A percentile compares a stretch with the other conserved stretches of the same genome.
Conservation (phyloP, 64 coral and sea anemone species). For the Acropora yongei region DNA sequence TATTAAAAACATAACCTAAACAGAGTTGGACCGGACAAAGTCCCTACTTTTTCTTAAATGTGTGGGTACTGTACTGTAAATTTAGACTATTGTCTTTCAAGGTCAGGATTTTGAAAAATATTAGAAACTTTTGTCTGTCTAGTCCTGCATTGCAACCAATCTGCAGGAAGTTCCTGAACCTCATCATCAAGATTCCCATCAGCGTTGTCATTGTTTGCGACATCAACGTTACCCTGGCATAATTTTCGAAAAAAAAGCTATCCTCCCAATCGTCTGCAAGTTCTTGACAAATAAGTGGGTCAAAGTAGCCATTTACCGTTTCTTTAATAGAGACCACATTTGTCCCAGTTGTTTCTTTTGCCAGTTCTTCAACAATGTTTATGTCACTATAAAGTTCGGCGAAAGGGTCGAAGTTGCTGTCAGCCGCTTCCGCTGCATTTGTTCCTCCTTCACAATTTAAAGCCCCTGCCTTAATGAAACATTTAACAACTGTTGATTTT, state of each 20-base stretch:
- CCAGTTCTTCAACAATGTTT: slow-evolving; percentile 22
- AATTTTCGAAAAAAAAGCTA: slow-evolving; percentile 22
- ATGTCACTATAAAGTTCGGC: slow-evolving; percentile 35
- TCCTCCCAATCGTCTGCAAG: slow-evolving; percentile 19
- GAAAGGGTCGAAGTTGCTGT: slow-evolving; percentile 1
- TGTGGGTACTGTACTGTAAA: slow-evolving; percentile 11
- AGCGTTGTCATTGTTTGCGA: slow-evolving; percentile 25
- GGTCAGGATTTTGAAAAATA: slow-evolving; percentile 10
- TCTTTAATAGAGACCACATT: slow-evolving; percentile 30
- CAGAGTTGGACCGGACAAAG: neutral
- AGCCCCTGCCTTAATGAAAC: slow-evolving; percentile 9
- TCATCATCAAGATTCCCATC: slow-evolving; percentile 13
- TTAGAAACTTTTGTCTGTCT: neutral
- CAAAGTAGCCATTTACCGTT: slow-evolving; percentile 25
- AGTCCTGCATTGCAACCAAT: neutral
- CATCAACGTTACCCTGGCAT: slow-evolving; percentile 15
- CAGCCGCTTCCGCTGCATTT: slow-evolving; percentile 10
- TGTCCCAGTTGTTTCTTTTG: slow-evolving; percentile 7
- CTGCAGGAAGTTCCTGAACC: slow-evolving; percentile 5
- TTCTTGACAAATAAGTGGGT: slow-evolving; percentile 20
- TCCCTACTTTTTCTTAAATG: slow-evolving; percentile 3
- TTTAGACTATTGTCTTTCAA: neutral
- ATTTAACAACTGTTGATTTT: neutral
- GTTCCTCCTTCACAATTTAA: slow-evolving; percentile 5
- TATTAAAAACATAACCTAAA: neutral